Base-by-base conservation (phyloP, 2,113 vertebrate species). In the Nothoprocta perdicaria region DNA sequence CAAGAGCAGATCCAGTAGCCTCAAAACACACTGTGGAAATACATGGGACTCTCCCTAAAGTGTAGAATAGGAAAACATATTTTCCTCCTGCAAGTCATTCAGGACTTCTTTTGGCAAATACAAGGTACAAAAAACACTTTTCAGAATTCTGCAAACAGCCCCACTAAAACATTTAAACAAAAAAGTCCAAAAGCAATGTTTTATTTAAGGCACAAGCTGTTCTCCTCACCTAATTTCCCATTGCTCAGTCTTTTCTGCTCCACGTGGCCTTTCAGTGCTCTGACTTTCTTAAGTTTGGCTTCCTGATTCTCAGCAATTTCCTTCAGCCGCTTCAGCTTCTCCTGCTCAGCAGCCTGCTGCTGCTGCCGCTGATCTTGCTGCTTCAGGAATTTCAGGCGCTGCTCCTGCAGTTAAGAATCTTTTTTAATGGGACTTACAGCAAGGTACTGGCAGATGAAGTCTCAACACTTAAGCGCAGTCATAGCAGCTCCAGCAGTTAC, bases 221-320 rank as follows among this genome's bases (percentile, higher is more conserved):
- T 17, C 50, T 55, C 17, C 27, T 98, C 92, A 99, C 99, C 99
- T 21, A 99, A 97, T 82, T 98, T 99, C 35, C 99, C 98, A 55
- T 99, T 99, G 97, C 99, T 99, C 48, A 99, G 98, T 38, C 99
- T 98, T 93, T 99, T 99, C 97, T 99, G 99, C 80, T 99, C 99
- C 96, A 99, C 99, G 2, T 99, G 99, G 80, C 99, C 99, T 96
- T 99, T 99, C 26, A 99, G 97, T 0, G 98, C 98, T 57, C 99
- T 98, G 76, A 99, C 99, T 97, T 98, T 99, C 94, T 98, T 99
- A 31, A 99, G 98, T 85, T 99, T 98, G 17, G 98, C 98, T 94
- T 99, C 99, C 95, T 99, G 99, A 94, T 97, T 99, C 88, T 99
- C 99, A 14, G 99, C 98, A 75, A 99, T 98, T 75, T 99, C 99